Evolutionary conservation across 2,888 invertebrate species (phyloP).

Genomic region (Pyrrhosoma nymphula): DNA sequence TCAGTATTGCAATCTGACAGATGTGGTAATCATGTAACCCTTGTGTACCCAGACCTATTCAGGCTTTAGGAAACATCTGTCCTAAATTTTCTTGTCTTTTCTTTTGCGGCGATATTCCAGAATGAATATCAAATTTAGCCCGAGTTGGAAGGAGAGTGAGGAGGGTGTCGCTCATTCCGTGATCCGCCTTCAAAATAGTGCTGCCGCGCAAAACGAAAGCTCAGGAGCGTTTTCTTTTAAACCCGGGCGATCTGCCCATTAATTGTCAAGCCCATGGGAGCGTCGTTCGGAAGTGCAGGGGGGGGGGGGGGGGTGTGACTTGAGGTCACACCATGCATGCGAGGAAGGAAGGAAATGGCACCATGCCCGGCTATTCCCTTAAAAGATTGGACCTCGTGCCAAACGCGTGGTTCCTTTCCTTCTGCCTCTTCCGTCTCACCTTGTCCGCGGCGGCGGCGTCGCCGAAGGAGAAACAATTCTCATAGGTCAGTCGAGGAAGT

Average conservation of each 20-base stretch:
- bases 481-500: not conserved
- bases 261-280: not conserved
- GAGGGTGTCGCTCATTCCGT: not conserved
- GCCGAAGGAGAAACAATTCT: not conserved
- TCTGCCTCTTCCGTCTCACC: not conserved
- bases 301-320: not conserved
- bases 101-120: not conserved
- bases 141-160: not conserved
- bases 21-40: not conserved
- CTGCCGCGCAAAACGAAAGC: not conserved
- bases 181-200: not conserved
- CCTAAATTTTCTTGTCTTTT: not conserved
- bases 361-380: not conserved
- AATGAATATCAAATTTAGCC: not conserved
- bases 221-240: not conserved
- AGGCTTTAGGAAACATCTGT: not conserved
- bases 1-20: not conserved
- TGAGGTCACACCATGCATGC: not conserved
- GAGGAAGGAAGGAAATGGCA: conserved; percentile 32
- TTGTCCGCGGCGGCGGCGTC: not conserved
- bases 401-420: not conserved
- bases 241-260: not conserved
- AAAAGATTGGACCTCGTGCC: not conserved
- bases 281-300: not conserved
- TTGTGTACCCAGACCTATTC: not conserved